These are phyloP conservation scores for Clupea harengus DNA, from an alignment of 2,113 vertebrate species.

Conservation along the genomic window DNA sequence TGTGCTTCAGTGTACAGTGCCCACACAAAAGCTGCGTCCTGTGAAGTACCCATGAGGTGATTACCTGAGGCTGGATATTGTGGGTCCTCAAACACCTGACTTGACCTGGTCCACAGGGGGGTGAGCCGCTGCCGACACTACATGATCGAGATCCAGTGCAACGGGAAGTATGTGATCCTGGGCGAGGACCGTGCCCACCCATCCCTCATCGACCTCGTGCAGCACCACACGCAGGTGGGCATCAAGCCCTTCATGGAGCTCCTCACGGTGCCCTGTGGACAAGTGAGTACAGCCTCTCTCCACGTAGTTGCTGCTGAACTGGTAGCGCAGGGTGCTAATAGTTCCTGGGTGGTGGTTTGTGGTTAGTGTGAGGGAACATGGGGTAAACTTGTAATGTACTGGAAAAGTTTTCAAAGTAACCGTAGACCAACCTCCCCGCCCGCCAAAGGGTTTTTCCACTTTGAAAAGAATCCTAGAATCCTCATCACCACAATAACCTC, in stretches of 20 bases:
- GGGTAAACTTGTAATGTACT: not conserved
- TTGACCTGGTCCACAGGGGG: conserved; percentile 50
- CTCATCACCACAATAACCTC: not conserved
- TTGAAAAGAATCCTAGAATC: too few relatives aligned
- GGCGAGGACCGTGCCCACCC: conserved; percentile 70
- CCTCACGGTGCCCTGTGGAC: conserved; percentile 66
- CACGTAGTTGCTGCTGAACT: not conserved
- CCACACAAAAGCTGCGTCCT: not conserved
- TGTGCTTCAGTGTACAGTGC: not conserved
- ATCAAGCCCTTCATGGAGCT: conserved; percentile 72
- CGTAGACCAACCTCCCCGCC: too few relatives aligned
- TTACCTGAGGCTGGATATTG: not conserved
- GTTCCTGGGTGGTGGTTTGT: not conserved
- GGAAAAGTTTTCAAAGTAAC: too few relatives aligned
- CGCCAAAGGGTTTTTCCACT: too few relatives aligned
- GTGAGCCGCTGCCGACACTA: conserved; percentile 68
- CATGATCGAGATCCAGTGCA: conserved; percentile 72
- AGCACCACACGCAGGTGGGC: conserved; percentile 62
- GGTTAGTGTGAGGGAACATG: not conserved
- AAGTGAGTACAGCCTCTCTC: conserved; percentile 51
- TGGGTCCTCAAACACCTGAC: not conserved
- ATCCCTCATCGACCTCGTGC: conserved; percentile 62
- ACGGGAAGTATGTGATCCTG: conserved; percentile 70
- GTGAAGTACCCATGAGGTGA: not conserved
- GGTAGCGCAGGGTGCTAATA: not conserved